Conservation (phyloP, 2,888 invertebrate genomes). For the Meliscaeva auricollis region DNA sequence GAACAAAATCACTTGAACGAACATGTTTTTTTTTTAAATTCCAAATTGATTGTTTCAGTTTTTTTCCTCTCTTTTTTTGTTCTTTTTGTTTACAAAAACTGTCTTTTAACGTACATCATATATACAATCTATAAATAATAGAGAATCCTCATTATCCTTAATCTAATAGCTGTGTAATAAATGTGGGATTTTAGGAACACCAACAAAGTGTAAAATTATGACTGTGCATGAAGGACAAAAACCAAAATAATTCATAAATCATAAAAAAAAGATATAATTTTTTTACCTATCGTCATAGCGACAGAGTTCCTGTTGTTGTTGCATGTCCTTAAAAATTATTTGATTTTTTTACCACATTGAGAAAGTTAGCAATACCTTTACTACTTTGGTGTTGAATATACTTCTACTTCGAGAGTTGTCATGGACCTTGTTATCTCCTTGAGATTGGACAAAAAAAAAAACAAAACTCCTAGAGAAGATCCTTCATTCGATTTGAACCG, state of each 20-base stretch:
- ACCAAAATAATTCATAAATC: constrained; percentile 83
- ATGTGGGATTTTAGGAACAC: constrained; percentile 59
- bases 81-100: constrained; percentile 40
- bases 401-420: constrained; percentile 46
- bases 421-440: constrained; percentile 67
- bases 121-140: constrained; percentile 14
- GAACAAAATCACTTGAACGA: too few species aligned
- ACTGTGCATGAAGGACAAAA: constrained; percentile 76
- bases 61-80: constrained; percentile 26
- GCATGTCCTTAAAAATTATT: constrained; percentile 27
- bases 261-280: constrained; percentile 80
- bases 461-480: constrained; percentile 30
- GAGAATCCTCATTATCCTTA: constrained; percentile 61
- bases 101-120: constrained; percentile 24
- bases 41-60: background rate
- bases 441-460: constrained; percentile 47
- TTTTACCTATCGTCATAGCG: constrained; percentile 64
- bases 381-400: background rate
- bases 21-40: background rate
- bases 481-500: constrained; percentile 69
- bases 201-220: constrained; percentile 65
- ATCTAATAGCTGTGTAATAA: constrained; percentile 70
- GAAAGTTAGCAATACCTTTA: constrained; percentile 48
- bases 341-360: constrained; percentile 22
- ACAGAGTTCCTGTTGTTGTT: constrained; percentile 20